These are phyloP conservation scores for Psittacula derbiana DNA, from an alignment of 2,797 vertebrate species.

Conservation along the genomic window DNA sequence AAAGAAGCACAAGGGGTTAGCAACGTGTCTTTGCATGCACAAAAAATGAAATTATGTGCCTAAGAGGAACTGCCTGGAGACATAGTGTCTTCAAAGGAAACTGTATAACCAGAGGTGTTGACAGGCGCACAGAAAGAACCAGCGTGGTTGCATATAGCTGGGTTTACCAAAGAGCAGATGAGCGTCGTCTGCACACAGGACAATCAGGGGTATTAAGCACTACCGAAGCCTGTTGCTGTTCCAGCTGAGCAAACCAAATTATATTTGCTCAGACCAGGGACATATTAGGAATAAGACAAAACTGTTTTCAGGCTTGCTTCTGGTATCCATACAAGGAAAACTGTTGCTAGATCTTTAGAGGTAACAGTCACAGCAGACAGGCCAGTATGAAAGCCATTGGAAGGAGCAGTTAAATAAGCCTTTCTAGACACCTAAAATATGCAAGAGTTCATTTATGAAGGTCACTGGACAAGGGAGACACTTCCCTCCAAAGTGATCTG, in stretches of 20 bases:
- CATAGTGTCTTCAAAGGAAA: conserved; percentile 12
- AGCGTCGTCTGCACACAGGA: neutral
- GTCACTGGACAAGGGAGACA: neutral
- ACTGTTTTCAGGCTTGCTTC: neutral
- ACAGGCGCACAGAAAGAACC: neutral
- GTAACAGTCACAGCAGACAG: neutral
- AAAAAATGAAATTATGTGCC: conserved; percentile 1
- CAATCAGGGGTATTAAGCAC: neutral
- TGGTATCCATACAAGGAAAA: neutral
- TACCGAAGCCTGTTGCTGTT: neutral
- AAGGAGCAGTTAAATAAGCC: neutral
- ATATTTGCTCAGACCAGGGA: neutral
- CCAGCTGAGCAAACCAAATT: conserved; percentile 37
- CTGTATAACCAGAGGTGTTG: conserved; percentile 9
- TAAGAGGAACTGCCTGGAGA: conserved; percentile 34
- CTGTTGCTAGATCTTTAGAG: neutral
- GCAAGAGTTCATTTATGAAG: neutral
- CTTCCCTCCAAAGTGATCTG: neutral
- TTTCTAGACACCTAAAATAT: neutral
- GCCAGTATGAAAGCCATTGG: neutral
- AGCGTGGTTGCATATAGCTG: neutral
- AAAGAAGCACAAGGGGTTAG: neutral
- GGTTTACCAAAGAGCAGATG: conserved; percentile 24
- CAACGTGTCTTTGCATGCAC: neutral
- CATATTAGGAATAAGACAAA: neutral